Evolutionary conservation across 1,140 invertebrate species (phyloP), one percentile per base, ranked within the genome.

Genomic region (Andrena cerasifolii): DNA sequence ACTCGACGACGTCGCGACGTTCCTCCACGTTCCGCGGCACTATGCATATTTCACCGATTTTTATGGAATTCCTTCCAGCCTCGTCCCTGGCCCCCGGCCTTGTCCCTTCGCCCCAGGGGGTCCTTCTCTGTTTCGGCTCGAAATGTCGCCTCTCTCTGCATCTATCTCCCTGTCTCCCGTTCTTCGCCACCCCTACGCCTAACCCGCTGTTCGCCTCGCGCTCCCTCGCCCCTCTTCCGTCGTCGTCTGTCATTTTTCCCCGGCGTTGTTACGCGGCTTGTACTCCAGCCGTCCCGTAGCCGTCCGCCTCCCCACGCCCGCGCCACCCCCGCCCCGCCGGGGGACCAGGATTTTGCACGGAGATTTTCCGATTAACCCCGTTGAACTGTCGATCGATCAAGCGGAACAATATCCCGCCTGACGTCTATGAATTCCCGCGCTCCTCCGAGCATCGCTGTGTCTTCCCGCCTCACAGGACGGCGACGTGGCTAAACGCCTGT

Each of bases 21-120:
- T 84, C 80, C 83, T 86, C 72, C 83, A 80, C 88, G 83, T 86
- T 89, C 79, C 83, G 79, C 82, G 86, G 79, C 77, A 84, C 86
- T 89, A 90, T 90, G 90, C 90, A 91, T 91, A 91, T 90, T 90
- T 91, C 87, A 90, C 89, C 84, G 83, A 91, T 90, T 90, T 89
- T 89, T 89, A 88, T 88, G 85, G 87, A 89, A 90, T 89, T 90
- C 81, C 84, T 86, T 80, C 73, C 83, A 84, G 86, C 83, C 56
- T 82, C 75, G 40, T 61, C 49, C 43, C 72, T 73, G 2, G 10
- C 40, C 1, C 8, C 21, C 26, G 24, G 21, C 3, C 24, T 47
- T 7, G 10, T 5, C 8, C 26, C 5, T 5, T 24, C 1, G 3
- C n/a, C 21, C 36, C 31, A 10, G 6, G 33, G 28, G 2, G 6